Evolutionary conservation across 2,797 vertebrate genomes (phyloP).

Genomic region (Pterois miles): DNA sequence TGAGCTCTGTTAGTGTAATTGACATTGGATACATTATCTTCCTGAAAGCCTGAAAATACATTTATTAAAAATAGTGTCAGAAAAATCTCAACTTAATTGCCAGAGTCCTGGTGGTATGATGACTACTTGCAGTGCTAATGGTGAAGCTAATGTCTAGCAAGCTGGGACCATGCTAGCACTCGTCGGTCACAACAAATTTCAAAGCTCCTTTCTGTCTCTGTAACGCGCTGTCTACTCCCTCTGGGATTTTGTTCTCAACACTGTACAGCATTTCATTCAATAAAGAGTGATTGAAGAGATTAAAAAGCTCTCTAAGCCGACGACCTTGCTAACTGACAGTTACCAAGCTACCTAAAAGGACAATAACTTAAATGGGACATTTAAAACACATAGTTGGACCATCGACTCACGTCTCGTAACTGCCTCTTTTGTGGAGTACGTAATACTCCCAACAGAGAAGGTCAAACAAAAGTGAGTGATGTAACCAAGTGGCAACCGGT

Average conservation of each 20-base stretch:
- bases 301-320: background rate
- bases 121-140: too few relatives aligned
- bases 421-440: background rate
- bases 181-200: background rate
- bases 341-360: background rate
- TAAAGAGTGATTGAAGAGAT: background rate
- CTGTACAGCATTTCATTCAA: background rate
- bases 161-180: background rate
- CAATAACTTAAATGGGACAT: background rate
- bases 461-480: background rate
- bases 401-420: background rate
- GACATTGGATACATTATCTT: too few relatives aligned
- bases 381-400: background rate
- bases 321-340: background rate
- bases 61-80: too few relatives aligned
- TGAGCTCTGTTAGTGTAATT: background rate
- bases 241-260: background rate
- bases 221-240: background rate
- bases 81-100: too few relatives aligned
- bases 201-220: background rate
- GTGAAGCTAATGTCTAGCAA: background rate
- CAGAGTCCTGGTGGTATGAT: too few relatives aligned
- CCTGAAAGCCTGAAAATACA: too few relatives aligned
- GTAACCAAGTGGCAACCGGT: too few relatives aligned
- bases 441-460: background rate